phyloP scores from a whole-genome alignment of 2,888 invertebrate genomes.

The Melikaiella ostensackeni region DNA sequence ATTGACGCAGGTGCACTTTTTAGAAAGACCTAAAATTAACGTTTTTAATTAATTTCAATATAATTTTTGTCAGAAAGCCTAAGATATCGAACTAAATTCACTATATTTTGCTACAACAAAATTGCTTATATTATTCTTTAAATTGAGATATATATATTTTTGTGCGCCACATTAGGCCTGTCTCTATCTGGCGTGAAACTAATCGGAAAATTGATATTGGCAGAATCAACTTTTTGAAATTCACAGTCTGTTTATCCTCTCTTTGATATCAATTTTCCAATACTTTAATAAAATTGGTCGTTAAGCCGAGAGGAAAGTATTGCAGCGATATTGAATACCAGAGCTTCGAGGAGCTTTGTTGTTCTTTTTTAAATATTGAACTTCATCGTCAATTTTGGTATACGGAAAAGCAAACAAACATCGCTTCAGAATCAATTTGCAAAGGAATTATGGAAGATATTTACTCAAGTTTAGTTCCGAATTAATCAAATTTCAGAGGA shows the following conservation, averaged over 20 bases:
- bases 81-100: too few species aligned
- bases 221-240: constrained; percentile 10
- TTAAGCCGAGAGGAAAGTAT: constrained; percentile 9
- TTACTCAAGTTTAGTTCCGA: not conserved
- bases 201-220: not conserved
- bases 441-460: constrained; percentile 22
- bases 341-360: constrained; percentile 4
- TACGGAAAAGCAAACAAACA: constrained; percentile 5
- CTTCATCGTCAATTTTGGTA: constrained; percentile 17
- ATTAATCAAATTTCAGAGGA: not conserved
- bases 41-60: too few species aligned
- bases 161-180: too few species aligned
- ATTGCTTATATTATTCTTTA: too few species aligned
- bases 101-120: too few species aligned
- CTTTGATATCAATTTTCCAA: constrained; percentile 22
- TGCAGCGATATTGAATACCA: constrained; percentile 17
- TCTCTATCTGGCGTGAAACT: not conserved
- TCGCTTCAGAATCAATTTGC: constrained; percentile 15
- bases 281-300: constrained; percentile 25
- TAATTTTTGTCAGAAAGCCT: too few species aligned
- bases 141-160: too few species aligned
- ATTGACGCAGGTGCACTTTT: too few species aligned
- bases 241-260: constrained; percentile 10
- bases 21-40: too few species aligned
- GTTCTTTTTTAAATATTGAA: constrained; percentile 27